Percentiles rank a stretch among this genome's conserved stretches.
phyloP scores from a whole-genome alignment of 2,888 invertebrate species.

The Zygaena filipendulae region DNA sequence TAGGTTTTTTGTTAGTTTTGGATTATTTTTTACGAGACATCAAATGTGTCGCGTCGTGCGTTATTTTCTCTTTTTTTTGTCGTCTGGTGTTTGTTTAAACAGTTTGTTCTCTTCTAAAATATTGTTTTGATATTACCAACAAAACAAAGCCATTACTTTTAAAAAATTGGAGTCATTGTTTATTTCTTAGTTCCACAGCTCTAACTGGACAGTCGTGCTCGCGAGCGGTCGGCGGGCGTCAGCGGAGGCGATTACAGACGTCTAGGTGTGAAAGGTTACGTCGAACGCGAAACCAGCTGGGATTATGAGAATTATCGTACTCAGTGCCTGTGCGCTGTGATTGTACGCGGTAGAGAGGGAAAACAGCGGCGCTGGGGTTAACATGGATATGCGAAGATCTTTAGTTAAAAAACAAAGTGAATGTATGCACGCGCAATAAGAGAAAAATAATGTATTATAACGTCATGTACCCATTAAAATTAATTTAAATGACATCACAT shows the following conservation, averaged over 20 bases:
- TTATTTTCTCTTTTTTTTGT: too few species aligned
- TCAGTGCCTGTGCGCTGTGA: conserved; percentile 49
- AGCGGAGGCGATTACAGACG: conserved; percentile 17
- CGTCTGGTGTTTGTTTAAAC: too few species aligned
- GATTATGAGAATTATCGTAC: conserved; percentile 54
- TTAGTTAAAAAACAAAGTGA: too few species aligned
- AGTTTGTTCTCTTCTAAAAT: neutral
- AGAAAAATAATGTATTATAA: too few species aligned
- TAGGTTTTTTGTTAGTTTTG: too few species aligned
- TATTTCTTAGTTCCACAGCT: conserved; percentile 19
- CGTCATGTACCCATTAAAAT: too few species aligned
- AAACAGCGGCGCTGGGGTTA: conserved; percentile 19
- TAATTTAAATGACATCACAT: too few species aligned
- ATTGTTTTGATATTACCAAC: too few species aligned
- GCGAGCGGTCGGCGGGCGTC: conserved; percentile 12
- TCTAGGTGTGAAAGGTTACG: conserved; percentile 62
- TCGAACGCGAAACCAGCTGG: conserved; percentile 29
- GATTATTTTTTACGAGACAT: too few species aligned
- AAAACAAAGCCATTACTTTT: conserved; percentile 11
- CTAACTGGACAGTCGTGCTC: too few species aligned
- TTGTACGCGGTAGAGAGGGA: conserved; percentile 40
- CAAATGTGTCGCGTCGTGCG: too few species aligned
- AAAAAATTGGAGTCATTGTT: conserved; percentile 14
- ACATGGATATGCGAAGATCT: conserved; percentile 36
- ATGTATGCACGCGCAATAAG: too few species aligned